Percentiles rank a stretch among this genome's conserved stretches.
phyloP scores from a whole-genome alignment of 2,888 invertebrate species.

The Sesia bembeciformis region DNA sequence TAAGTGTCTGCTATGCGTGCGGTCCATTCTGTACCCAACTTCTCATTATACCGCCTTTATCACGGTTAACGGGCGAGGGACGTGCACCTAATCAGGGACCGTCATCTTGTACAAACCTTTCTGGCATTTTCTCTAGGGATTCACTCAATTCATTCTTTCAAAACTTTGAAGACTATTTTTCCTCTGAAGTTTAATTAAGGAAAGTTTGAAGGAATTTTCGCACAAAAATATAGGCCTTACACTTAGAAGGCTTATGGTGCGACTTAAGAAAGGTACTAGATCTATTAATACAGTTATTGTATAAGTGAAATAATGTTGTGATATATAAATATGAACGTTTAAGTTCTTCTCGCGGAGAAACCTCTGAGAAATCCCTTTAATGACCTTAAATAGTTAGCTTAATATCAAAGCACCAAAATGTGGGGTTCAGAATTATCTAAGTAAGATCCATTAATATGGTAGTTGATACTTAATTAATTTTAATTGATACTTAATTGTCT shows the following conservation, averaged over 20 bases:
- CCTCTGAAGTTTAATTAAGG: conserved; percentile 24
- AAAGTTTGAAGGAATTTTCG: neutral
- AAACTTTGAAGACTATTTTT: conserved; percentile 20
- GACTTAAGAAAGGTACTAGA: neutral
- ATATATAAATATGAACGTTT: too few species aligned
- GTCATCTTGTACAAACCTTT: conserved; percentile 6
- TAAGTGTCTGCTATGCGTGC: conserved; percentile 9
- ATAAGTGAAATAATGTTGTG: too few species aligned
- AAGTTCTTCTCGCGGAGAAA: too few species aligned
- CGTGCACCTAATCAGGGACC: conserved; percentile 19
- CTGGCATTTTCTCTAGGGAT: conserved; percentile 13
- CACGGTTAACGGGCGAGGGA: conserved; percentile 14
- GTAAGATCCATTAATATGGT: too few species aligned
- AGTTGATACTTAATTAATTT: too few species aligned
- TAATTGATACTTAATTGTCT: too few species aligned
- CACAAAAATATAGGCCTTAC: neutral
- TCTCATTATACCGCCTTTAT: conserved; percentile 20
- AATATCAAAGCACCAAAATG: too few species aligned
- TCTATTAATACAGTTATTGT: too few species aligned
- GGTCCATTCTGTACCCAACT: conserved; percentile 10
- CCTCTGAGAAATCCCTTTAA: too few species aligned
- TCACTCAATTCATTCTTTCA: conserved; percentile 20
- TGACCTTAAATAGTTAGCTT: too few species aligned
- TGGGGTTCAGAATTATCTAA: too few species aligned
- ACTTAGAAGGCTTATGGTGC: neutral